phyloP scores from a whole-genome alignment of 2,113 vertebrate species.

The Apodemus sylvaticus region DNA sequence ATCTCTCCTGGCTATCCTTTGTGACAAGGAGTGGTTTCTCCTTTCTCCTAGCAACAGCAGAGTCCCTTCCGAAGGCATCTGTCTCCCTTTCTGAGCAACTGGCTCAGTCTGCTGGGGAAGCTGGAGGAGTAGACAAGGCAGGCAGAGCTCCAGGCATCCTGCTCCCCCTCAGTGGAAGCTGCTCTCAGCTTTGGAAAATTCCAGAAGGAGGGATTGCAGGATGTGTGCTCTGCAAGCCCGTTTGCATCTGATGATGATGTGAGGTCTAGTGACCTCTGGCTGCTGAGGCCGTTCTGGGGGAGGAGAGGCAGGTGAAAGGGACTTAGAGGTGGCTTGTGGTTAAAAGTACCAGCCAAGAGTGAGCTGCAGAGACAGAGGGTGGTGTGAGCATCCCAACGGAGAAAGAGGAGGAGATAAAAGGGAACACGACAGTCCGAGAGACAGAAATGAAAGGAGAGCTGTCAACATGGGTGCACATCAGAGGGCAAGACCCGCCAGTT shows the following conservation, averaged over 20 bases:
- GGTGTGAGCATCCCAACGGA: neutral
- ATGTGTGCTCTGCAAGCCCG: neutral
- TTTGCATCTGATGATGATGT: neutral
- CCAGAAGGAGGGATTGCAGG: neutral
- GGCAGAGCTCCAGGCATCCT: neutral
- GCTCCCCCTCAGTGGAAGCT: neutral
- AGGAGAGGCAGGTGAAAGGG: neutral
- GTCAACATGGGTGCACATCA: too few species aligned
- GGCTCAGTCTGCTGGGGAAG: neutral
- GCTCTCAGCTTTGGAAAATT: neutral
- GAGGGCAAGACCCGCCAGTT: neutral
- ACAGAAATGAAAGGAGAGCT: neutral
- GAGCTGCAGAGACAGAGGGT: neutral
- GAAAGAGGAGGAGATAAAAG: neutral
- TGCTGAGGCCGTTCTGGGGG: neutral
- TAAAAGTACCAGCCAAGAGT: neutral
- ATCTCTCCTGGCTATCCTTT: slow-evolving; percentile 1
- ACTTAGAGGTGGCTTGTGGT: neutral
- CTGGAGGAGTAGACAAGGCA: neutral
- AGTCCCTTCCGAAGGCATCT: slow-evolving; percentile 26
- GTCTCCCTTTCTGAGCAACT: slow-evolving; percentile 19
- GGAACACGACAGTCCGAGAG: neutral
- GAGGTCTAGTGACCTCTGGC: neutral
- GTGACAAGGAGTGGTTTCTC: slow-evolving; percentile 17
- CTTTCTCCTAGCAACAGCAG: slow-evolving; percentile 69